A percentile compares a stretch with the other conserved stretches of the same genome.
Evolutionary conservation across 1,140 invertebrate species (phyloP).

Genomic region (Mamestra configurata): DNA sequence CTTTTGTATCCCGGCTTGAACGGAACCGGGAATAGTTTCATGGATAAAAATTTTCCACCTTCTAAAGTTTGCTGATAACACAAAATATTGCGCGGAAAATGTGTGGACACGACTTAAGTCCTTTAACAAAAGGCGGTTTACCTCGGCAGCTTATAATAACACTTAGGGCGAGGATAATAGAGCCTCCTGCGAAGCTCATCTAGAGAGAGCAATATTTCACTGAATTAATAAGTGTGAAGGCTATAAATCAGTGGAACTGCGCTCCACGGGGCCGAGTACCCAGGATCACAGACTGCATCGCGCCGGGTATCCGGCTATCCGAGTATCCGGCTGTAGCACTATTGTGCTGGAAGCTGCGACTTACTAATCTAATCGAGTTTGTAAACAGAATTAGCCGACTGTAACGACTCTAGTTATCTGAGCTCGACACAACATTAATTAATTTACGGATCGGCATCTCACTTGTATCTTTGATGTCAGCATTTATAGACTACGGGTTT

Average conservation of each 20-base stretch:
- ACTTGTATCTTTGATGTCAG: conserved; percentile 1
- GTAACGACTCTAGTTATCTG: background rate
- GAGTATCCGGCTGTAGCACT: background rate
- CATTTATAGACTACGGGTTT: background rate
- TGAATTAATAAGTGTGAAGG: conserved; percentile 24
- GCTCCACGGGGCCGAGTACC: background rate
- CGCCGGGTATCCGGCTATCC: background rate
- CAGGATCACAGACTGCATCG: conserved; percentile 1
- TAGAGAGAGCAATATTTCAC: conserved; percentile 24
- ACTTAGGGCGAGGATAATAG: conserved; percentile 18
- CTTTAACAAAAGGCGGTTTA: conserved; percentile 17
- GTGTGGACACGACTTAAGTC: background rate
- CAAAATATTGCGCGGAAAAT: conserved; percentile 11
- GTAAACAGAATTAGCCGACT: conserved; percentile 19
- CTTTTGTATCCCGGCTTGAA: background rate
- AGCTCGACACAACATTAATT: background rate
- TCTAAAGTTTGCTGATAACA: conserved; percentile 16
- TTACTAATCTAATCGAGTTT: conserved; percentile 1
- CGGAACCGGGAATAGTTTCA: background rate
- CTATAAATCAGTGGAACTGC: conserved; percentile 35
- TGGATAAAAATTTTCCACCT: background rate
- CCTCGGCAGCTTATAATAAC: conserved; percentile 21
- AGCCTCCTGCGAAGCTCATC: conserved; percentile 17
- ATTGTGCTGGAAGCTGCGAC: background rate
- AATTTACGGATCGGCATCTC: background rate